Base-by-base conservation (phyloP, 2,113 vertebrate species). In the Xerus inauris region DNA sequence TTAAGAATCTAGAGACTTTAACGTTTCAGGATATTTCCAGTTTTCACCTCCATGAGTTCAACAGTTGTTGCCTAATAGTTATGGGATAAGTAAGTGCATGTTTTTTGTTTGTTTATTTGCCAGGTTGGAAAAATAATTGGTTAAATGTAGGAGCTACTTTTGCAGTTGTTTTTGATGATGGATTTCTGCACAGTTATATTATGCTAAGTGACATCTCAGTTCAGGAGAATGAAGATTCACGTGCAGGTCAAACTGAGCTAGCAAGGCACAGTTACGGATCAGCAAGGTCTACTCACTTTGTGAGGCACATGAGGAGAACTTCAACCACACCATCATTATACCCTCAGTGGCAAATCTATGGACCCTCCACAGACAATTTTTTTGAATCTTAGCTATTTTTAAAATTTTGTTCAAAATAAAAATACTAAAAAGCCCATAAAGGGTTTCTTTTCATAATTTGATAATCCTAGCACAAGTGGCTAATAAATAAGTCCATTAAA, bases 361-460 rank as follows among this genome's bases (percentile, higher is more conserved):
- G 19, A 0, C 35, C 32, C 28, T 67, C 54, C 11, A 1, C 45
- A 8, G 79, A 22, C 22, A 4, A 6, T 69, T 64, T 75, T 51
- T 69, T 84, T 64, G 26, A 30, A 4, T 85, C 19, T 94, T n/a
- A 20, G 59, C 35, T 85, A 72, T 75, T 88, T 95, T 84, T 51
- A 8, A 59, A 59, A 2, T 80, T 92, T 92, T 90, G 35, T 47
- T 85, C 64, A 35, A 47, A 86, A 85, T 67, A 77, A 83, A 96
- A 54, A 65, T 64, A 32, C 47, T 80, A 77, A 72, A 6, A 71
- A 67, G 57, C 40, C 95, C 45, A 40, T 26, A 47, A 86, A 89
- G 64, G 13, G 51, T 72, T 62, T 86, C 14, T n/a, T 89, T 92
- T 59, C 71, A 47, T 80, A 47, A 59, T 72, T 47, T 35, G 69